Base-by-base conservation (phyloP, 2,797 vertebrate genomes). In the Bovichtus variegatus region DNA sequence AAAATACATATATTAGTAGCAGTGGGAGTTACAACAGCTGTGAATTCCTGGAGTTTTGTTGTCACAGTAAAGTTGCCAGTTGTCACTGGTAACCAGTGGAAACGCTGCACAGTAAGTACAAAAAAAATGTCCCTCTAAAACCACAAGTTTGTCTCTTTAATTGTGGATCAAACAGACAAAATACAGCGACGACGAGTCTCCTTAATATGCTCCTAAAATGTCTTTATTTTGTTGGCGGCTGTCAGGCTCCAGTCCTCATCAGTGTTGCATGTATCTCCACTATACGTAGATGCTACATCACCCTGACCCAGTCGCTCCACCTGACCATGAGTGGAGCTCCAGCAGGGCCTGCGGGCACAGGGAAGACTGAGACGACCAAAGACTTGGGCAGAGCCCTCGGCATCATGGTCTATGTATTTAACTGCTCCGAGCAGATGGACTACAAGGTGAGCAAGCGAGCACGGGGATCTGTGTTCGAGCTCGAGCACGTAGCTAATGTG, bases 341-440 rank as follows among this genome's bases (percentile, higher is more conserved):
- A 0, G 94, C 97, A 0, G 98, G 98, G 5, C 98, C 98, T 0
- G 97, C 98, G 0, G 97, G 98, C 74, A 99, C 97, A 0, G 98
- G 98, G 71, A 99, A 99, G 91, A 99, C 98, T 0, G 97, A 99
- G 93, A 99, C 98, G 2, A 99, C 98, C 18, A 99, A 99, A 89
- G 98, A 99, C 84, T n/a, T 99, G 90, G 98, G 98, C 16, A 91
- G 97, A 51, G 97, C 98, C 0, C 94, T 99, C 6, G 97, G 98
- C 69, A 93, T 97, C 91, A 98, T 98, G 97, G 98, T 99, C 60
- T 99, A 99, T 0, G 97, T 99, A 29, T 99, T 99, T 72, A 99
- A 99, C 95, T 99, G 98, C 92, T 99, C 97, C 0, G 97, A 99
- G 91, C 98, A 99, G 93, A 99, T 99, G 98, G 98, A 99, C 92